phyloP scores from a whole-genome alignment of 2,797 vertebrate species.

The Melanotaenia pygmaea region DNA sequence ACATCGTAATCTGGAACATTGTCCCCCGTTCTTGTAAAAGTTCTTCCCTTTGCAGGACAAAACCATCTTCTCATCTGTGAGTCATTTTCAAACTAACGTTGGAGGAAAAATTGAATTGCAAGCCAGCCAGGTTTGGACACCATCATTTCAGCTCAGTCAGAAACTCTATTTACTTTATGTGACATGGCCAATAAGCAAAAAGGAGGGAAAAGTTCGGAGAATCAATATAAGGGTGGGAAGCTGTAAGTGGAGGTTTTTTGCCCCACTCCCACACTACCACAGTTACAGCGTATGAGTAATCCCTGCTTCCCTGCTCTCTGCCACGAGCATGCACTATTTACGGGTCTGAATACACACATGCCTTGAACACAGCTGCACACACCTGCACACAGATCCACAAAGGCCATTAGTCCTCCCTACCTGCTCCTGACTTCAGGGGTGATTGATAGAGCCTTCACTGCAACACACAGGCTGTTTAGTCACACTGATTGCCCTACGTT shows the following conservation, averaged over 20 bases:
- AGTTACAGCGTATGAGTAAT: constrained; percentile 36
- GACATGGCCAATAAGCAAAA: constrained; percentile 1
- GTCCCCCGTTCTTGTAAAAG: too few relatives aligned
- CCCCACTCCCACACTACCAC: constrained; percentile 1
- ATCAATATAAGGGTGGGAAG: constrained; percentile 10
- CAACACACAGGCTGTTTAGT: constrained; percentile 63
- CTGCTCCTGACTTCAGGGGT: constrained; percentile 50
- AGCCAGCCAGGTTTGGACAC: neutral
- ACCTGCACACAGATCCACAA: constrained; percentile 25
- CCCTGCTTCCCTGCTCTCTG: constrained; percentile 2
- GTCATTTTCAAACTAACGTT: neutral
- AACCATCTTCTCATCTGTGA: too few relatives aligned
- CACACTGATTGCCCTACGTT: constrained; percentile 55
- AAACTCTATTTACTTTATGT: neutral
- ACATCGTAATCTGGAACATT: too few relatives aligned
- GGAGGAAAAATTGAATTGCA: neutral
- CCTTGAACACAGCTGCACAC: constrained; percentile 16
- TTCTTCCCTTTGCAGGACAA: too few relatives aligned
- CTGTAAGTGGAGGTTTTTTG: constrained; percentile 6
- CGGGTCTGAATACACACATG: neutral
- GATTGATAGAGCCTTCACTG: constrained; percentile 69
- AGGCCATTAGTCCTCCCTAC: constrained; percentile 58
- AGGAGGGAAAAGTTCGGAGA: neutral
- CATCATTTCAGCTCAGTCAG: neutral
- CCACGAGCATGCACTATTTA: constrained; percentile 17